Evolutionary conservation across 2,797 vertebrate species (phyloP), one percentile per base, ranked within the genome.

Genomic region (Chaenodraco wilsoni): DNA sequence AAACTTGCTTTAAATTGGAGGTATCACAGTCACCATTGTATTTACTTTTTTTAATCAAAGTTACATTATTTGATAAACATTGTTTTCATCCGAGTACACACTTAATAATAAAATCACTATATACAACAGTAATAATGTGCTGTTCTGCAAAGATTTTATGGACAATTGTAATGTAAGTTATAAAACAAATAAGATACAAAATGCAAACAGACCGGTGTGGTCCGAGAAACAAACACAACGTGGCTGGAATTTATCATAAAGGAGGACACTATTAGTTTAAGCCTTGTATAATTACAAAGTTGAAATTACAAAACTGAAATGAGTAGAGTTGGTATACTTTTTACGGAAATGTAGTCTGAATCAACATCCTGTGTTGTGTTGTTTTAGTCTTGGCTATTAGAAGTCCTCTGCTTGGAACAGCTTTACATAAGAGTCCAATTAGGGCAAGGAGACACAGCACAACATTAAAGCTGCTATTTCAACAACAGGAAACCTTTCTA

Each of bases 401-500:
- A 52, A 52, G 21, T 5, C 13, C 5, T 51, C 49, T 23, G 49
- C 49, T 51, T 19, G 9, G 4, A 44, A 44, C 13, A 13, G 17
- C 46, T 46, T 41, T 52, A 27, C 37, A 64, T 51, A 31, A 10
- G 40, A 45, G 51, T 64, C 44, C 44, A 64, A 13, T 3, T 56
- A 51, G 46, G 37, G 16, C 48, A 44, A 44, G 48, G 44, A 63
- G 40, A 44, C 16, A 48, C 43, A 14, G 43, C 21, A 48, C 46
- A 57, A 17, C 33, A 41, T n/a, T 55, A 15, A 54, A 14, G 27
- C 43, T 58, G 45, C 4, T 64, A 13, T 63, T 63, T 58, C 31
- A 12, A 74, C 51, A 50, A 46, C 52, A 50, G 15, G 21, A 64
- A 48, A 10, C 33, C 17, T 27, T 7, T 17, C 12, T 46, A 16